Conservation (phyloP, 1,140 invertebrate genomes). For the Periplaneta americana region DNA sequence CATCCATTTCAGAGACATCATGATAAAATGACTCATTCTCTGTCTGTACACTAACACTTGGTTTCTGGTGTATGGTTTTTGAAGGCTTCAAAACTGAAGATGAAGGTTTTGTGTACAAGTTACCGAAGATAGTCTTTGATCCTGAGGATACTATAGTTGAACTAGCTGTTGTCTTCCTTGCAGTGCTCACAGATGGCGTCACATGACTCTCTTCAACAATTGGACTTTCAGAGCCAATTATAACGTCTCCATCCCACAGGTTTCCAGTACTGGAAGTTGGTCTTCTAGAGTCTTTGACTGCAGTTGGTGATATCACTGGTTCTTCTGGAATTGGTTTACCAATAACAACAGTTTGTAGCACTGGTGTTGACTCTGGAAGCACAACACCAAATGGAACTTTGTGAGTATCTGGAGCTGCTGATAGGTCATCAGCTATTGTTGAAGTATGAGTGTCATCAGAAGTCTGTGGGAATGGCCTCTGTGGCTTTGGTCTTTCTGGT, state of each 20-base stretch:
- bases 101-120: slow-evolving; percentile 21
- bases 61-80: slow-evolving; percentile 20
- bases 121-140: slow-evolving; percentile 11
- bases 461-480: neutral
- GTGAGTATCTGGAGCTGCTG: neutral
- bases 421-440: neutral
- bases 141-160: neutral
- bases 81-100: slow-evolving; percentile 19
- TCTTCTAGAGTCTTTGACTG: slow-evolving; percentile 8
- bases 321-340: slow-evolving; percentile 22
- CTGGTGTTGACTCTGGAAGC: slow-evolving; percentile 1
- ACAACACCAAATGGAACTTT: neutral
- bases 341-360: slow-evolving; percentile 23
- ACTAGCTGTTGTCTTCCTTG: neutral
- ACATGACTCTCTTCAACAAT: slow-evolving; percentile 1
- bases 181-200: neutral
- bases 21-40: neutral
- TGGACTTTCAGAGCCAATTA: slow-evolving; percentile 24
- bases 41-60: neutral
- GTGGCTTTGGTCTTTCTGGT: neutral
- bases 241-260: slow-evolving; percentile 9
- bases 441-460: neutral
- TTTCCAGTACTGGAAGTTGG: neutral
- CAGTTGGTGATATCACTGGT: slow-evolving; percentile 11
- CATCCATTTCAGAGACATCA: neutral